Conservation (phyloP, 2,888 invertebrate genomes). For the Schizaphis graminum region DNA sequence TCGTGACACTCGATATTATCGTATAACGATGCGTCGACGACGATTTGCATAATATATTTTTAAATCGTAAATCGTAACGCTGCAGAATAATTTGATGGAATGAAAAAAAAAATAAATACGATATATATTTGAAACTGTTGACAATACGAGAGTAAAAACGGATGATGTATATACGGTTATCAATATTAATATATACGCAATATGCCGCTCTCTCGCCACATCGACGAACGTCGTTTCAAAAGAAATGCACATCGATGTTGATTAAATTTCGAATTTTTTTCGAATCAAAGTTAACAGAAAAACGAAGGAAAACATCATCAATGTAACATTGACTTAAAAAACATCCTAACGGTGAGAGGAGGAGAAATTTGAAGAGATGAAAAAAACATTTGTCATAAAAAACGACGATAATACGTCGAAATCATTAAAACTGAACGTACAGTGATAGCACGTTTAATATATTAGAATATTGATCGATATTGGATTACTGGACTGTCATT, state of each 20-base stretch:
- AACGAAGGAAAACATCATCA: background rate
- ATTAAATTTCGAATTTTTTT: background rate
- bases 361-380: background rate
- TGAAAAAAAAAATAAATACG: background rate
- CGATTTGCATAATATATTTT: slow-evolving; percentile 44
- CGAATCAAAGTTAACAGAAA: background rate
- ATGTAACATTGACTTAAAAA: background rate
- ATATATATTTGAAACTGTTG: background rate
- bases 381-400: background rate
- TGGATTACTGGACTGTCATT: background rate
- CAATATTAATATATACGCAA: background rate
- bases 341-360: background rate
- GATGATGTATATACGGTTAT: background rate
- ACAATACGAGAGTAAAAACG: background rate
- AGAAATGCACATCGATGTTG: background rate
- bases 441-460: too few species aligned
- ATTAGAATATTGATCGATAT: too few species aligned
- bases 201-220: background rate
- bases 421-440: background rate
- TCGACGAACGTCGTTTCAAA: background rate
- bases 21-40: slow-evolving; percentile 22
- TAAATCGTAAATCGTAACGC: background rate
- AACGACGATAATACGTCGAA: background rate
- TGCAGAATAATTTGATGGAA: background rate
- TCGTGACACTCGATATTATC: slow-evolving; percentile 52